phyloP scores from a whole-genome alignment of 2,113 vertebrate genomes.

The Oenanthe oenanthe region DNA sequence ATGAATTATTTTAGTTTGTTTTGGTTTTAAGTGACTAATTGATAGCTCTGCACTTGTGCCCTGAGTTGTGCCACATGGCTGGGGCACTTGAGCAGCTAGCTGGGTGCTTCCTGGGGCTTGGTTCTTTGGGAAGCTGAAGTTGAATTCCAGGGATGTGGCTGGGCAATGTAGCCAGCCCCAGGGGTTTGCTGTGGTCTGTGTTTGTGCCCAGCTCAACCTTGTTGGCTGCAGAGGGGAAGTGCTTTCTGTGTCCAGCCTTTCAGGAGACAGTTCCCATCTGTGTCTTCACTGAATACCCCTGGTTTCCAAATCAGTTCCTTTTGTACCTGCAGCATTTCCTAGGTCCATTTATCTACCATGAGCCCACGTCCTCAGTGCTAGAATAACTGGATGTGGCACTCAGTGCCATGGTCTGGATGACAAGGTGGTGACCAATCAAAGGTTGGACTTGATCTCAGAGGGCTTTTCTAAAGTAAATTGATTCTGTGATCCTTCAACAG shows the following conservation, averaged over 20 bases:
- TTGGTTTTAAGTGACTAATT: background rate
- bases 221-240: background rate
- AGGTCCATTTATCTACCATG: fast-evolving
- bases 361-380: background rate
- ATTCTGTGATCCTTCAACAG: background rate
- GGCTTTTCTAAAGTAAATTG: background rate
- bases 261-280: background rate
- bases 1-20: background rate
- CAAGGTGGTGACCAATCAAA: background rate
- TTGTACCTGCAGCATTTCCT: background rate
- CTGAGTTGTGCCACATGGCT: fast-evolving
- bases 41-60: no score
- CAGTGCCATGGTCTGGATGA: background rate
- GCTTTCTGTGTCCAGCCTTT: background rate
- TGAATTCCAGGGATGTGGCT: background rate
- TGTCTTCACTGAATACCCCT: background rate
- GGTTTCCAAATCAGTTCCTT: background rate
- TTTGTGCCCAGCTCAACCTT: background rate
- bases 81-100: fast-evolving
- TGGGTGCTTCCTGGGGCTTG: background rate
- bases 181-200: background rate
- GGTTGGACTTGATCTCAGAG: background rate
- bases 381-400: background rate
- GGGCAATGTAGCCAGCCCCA: background rate
- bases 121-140: background rate